Evolutionary conservation across 2,113 vertebrate species (phyloP), one percentile per base, ranked within the genome.

Genomic region (Thymallus thymallus): DNA sequence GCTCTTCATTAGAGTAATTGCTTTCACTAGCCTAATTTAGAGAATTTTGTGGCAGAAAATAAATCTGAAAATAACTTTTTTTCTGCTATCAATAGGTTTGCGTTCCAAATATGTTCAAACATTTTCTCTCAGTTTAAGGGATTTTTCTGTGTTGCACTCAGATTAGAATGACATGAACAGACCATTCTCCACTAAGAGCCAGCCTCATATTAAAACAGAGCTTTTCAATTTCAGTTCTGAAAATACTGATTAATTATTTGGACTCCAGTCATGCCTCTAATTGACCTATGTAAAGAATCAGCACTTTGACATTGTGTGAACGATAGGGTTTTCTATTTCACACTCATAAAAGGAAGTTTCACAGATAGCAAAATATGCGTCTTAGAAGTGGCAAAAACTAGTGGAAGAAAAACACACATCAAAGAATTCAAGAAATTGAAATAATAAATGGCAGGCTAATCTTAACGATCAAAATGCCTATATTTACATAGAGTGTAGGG

Each of bases 401-500:
- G 9, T 7, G 14, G 13, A 35, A 14, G 30, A 66, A 56, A 68
- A 29, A 69, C 22, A 48, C 58, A 46, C 7, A 61, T 68, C 16
- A 62, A 61, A 60, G 35, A 9, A 35, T 35, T 45, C 16, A 46
- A 68, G 32, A 35, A 29, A 41, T 68, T 35, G 22, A 62, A 68
- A 63, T 30, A 48, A 68, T 60, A 41, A 69, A 48, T 75, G 35
- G 12, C 35, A 41, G 35, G 35, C 35, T 65, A 46, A 67, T 23
- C 6, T n/a, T 62, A 61, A 75, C 7, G 5, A 63, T 69, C 56
- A 29, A 5, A 69, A 51, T 23, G 41, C 65, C 48, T 30, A 48
- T 64, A 78, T 73, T 74, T 73, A 74, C 63, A 72, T 64, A 69
- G 35, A 60, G 69, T 23, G 62, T 48, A 35, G 26, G 35, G 65